phyloP scores from a whole-genome alignment of 1,140 invertebrate species.

The Leptopilina clavipes region DNA sequence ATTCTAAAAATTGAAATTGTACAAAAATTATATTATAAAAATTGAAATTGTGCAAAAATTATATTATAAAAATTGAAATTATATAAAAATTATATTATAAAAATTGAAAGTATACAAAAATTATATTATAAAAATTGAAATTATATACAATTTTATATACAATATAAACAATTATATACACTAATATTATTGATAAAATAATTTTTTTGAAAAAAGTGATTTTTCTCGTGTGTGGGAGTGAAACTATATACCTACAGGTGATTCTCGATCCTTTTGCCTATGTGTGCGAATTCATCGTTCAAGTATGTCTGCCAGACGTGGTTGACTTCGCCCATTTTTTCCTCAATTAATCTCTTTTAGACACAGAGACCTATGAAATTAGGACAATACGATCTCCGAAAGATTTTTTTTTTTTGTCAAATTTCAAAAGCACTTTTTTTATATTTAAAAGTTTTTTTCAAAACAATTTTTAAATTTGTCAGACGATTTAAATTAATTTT shows the following conservation, averaged over 20 bases:
- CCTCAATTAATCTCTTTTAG: neutral
- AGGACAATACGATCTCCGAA: neutral
- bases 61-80: too few species aligned
- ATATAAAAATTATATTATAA: too few species aligned
- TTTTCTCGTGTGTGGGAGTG: neutral
- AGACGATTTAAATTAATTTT: too few species aligned
- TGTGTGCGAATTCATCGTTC: conserved; percentile 18
- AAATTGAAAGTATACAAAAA: too few species aligned
- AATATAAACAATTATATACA: too few species aligned
- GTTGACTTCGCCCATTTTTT: conserved; percentile 14
- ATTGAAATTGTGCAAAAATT: conserved; percentile 67
- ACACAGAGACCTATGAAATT: neutral
- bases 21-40: conserved; percentile 94
- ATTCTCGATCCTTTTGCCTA: conserved; percentile 23
- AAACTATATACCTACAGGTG: conserved; percentile 15
- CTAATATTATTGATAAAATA: too few species aligned
- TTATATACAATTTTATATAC: too few species aligned
- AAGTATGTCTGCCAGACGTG: conserved; percentile 20
- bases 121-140: too few species aligned
- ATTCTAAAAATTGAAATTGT: too few species aligned
- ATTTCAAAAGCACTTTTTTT: neutral
- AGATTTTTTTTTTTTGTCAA: neutral
- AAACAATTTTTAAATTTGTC: neutral
- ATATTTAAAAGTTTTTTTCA: neutral
- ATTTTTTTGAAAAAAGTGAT: neutral